A percentile compares a stretch with the other conserved stretches of the same genome.
phyloP scores from a whole-genome alignment of 2,113 vertebrate species.

The Pomatorhinus ruficollis region DNA sequence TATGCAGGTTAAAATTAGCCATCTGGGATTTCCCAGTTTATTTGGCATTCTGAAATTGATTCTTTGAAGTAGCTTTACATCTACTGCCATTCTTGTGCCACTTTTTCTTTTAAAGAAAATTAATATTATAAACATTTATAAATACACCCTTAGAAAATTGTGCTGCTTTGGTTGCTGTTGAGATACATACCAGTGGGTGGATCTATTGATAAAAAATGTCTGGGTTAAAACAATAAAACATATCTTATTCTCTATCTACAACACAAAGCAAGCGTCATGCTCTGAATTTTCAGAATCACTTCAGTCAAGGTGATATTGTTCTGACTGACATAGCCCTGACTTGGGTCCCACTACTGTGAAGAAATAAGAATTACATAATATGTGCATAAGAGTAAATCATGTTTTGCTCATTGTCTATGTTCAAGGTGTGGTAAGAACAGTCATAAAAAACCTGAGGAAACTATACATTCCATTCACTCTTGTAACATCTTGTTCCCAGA shows the following conservation, averaged over 20 bases:
- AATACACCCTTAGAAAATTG: neutral
- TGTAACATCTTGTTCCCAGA: neutral
- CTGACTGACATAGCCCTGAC: neutral
- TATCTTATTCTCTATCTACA: neutral
- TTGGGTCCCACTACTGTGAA: neutral
- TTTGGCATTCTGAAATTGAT: neutral
- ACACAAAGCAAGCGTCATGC: fast-evolving
- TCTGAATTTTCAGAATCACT: neutral
- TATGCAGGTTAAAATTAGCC: neutral
- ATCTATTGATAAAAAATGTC: neutral
- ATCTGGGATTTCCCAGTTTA: neutral
- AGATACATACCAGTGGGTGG: neutral
- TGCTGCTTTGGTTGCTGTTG: neutral
- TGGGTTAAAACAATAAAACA: neutral
- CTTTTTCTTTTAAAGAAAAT: neutral
- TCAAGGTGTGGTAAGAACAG: neutral
- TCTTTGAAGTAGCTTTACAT: neutral
- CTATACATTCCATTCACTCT: neutral
- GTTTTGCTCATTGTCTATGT: neutral
- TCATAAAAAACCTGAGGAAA: neutral
- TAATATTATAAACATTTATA: neutral
- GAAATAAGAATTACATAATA: neutral
- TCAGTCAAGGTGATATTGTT: neutral
- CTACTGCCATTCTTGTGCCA: neutral
- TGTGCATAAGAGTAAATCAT: neutral